Base-by-base conservation (phyloP, 2,113 vertebrate genomes). In the Alethe castanea region DNA sequence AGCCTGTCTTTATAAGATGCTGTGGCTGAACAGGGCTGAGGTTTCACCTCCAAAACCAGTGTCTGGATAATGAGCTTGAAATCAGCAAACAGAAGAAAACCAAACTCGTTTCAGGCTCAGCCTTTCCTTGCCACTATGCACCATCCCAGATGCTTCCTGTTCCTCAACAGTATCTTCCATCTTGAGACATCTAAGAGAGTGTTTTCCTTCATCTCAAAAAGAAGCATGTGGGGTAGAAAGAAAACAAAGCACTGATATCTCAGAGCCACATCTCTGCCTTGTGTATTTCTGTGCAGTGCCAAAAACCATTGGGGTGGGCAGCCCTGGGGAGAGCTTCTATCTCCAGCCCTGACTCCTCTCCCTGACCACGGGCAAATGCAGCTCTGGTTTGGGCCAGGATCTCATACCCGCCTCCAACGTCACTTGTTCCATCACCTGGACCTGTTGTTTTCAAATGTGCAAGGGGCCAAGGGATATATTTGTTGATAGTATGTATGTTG, bases 401-500 rank as follows among this genome's bases (percentile, higher is more conserved):
- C 25, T 54, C 2, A 8, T 48, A 74, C 52, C 40, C 56, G 56
- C 56, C 23, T 87, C 80, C 72, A 82, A 83, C 24, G 33, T 86
- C 22, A 83, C 80, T 88, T 96, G 87, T 96, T 96, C 85, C 70
- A 40, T 59, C 25, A 87, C 66, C 36, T 53, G 54, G 94, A 60
- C 76, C 81, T 76, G 82, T 65, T 95, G 83, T 95, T 96, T 97
- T 81, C 84, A 74, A 38, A 85, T 23, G 11, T 62, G 67, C 48
- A 23, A 79, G 77, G 91, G 94, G 85, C 91, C 84, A 66, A 64
- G 97, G 96, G 97, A 98, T 96, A 91, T 98, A 97, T 97, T 97
- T 97, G 97, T 97, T 96, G 98, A 97, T 97, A 95, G 71, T 77
- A 86, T 95, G 94, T 96, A 95, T 95, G 94, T 73, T 95, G 97